phyloP scores from a whole-genome alignment of 2,888 invertebrate genomes.

The Hermaeophaga mercurialis region DNA sequence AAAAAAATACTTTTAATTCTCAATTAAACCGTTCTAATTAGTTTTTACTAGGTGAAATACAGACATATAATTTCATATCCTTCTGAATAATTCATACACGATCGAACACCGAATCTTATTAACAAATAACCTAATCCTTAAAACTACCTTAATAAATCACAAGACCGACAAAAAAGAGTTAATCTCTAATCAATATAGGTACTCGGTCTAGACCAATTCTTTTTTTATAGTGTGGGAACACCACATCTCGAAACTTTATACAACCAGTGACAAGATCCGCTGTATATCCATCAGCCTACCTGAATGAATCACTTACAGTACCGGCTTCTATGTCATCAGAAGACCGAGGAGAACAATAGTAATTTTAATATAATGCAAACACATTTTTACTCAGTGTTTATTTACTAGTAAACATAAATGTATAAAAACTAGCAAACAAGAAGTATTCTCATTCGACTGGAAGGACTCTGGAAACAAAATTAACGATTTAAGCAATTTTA shows the following conservation, averaged over 20 bases:
- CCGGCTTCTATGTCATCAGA: no score
- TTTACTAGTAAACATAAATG: no score
- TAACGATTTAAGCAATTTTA: no score
- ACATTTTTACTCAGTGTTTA: no score
- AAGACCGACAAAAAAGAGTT: slow-evolving; percentile 24
- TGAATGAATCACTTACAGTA: slow-evolving; percentile 10
- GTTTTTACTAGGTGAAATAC: slow-evolving; percentile 1
- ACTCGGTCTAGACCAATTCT: slow-evolving; percentile 21
- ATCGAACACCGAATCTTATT: slow-evolving; percentile 22
- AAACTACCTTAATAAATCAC: slow-evolving; percentile 27
- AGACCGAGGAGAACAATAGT: no score
- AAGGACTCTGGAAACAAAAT: no score
- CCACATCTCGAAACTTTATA: slow-evolving; percentile 22
- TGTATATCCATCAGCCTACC: slow-evolving; percentile 22
- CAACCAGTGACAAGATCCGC: slow-evolving; percentile 25
- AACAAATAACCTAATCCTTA: slow-evolving; percentile 19
- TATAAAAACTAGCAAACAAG: no score
- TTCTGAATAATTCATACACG: slow-evolving; percentile 10
- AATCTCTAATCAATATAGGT: slow-evolving; percentile 25
- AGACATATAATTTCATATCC: slow-evolving; percentile 11
- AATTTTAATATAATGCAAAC: no score
- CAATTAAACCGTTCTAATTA: no score
- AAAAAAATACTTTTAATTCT: no score
- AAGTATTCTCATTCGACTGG: no score
- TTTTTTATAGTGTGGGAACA: slow-evolving; percentile 27